Conservation (phyloP, 1,140 invertebrate genomes). For the Muscidifurax raptorellus region DNA sequence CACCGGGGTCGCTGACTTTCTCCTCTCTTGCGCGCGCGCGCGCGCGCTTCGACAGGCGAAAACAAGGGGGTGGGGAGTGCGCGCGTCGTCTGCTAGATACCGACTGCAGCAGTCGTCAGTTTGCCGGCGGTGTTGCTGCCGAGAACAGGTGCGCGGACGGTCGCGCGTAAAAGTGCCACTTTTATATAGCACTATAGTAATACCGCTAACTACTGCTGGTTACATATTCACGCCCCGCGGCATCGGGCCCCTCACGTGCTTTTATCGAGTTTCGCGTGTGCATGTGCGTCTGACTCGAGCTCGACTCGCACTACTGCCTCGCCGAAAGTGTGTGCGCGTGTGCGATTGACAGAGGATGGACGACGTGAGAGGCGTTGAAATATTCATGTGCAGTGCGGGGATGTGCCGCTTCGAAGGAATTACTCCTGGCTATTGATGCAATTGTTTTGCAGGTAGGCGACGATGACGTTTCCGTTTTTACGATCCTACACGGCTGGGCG, state of each 20-base stretch:
- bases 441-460: background rate
- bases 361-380: background rate
- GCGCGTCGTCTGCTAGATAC: background rate
- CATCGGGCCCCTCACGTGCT: background rate
- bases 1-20: conserved; percentile 33
- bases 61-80: background rate
- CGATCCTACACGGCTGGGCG: background rate
- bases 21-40: conserved; percentile 3
- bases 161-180: too few relatives aligned
- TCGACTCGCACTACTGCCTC: background rate
- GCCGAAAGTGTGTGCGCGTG: background rate
- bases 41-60: conserved; percentile 24
- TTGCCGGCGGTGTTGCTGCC: background rate
- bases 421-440: background rate
- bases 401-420: background rate
- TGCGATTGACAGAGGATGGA: background rate
- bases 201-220: background rate
- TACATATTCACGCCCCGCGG: background rate
- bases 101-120: background rate
- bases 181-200: background rate
- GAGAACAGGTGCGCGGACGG: background rate
- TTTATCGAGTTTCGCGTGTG: background rate
- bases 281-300: background rate
- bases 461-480: background rate
- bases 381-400: background rate